phyloP scores from a whole-genome alignment of 2,797 vertebrate species.

The Hypotaenidia okinawae region DNA sequence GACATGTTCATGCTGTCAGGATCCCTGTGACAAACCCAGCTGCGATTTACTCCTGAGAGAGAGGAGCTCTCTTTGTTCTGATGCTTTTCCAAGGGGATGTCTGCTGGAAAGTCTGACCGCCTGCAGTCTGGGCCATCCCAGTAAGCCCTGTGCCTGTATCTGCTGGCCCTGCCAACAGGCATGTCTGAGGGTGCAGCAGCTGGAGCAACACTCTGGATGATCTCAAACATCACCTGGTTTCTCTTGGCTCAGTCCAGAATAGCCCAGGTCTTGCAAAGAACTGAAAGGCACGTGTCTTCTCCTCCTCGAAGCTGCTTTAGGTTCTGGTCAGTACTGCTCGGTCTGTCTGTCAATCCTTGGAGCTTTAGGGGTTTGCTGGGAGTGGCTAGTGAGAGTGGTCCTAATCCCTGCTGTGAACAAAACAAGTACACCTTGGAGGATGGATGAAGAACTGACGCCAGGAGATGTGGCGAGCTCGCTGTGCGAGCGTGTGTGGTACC shows the following conservation, averaged over 20 bases:
- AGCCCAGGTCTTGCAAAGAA: background rate
- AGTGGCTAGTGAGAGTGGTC: background rate
- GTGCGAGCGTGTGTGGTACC: background rate
- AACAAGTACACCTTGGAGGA: background rate
- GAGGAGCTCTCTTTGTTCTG: background rate
- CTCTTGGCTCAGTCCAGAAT: background rate
- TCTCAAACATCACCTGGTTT: background rate
- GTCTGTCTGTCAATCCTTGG: background rate
- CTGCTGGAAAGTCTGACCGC: background rate
- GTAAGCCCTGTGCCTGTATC: background rate
- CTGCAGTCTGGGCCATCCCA: rapidly evolving
- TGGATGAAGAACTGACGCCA: background rate
- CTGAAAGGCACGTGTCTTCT: background rate
- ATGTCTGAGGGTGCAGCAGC: no score
- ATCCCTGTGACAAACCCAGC: background rate
- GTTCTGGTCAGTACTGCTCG: background rate
- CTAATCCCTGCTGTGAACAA: no score
- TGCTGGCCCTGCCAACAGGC: background rate
- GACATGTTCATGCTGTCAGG: rapidly evolving
- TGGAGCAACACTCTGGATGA: background rate
- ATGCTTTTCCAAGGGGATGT: background rate
- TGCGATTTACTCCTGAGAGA: background rate
- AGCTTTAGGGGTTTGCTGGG: background rate
- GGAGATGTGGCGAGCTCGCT: background rate
- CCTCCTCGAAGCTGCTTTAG: background rate